phyloP scores from a whole-genome alignment of 2,888 invertebrate species.

The Branchipolynoe longqiensis region DNA sequence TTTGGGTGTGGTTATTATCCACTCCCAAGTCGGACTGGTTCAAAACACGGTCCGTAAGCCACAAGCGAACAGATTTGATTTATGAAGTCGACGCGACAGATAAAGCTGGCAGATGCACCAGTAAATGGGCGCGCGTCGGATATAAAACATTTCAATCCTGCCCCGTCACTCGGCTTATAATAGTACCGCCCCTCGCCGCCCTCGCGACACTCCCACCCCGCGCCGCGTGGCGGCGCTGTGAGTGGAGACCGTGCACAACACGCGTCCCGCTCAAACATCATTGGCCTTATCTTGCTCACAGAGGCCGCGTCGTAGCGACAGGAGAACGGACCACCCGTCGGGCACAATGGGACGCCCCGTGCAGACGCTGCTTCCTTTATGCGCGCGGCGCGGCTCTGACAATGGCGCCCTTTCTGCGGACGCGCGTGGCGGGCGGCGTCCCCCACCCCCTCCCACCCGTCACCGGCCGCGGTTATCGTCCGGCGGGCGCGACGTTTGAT shows the following conservation, averaged over 20 bases:
- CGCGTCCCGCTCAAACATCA: constrained; percentile 53
- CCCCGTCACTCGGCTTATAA: constrained; percentile 19
- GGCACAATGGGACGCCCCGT: constrained; percentile 46
- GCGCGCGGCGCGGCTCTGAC: background rate
- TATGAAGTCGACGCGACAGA: constrained; percentile 37
- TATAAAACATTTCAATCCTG: constrained; percentile 53
- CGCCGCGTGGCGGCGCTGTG: constrained; percentile 23
- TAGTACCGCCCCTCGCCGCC: background rate
- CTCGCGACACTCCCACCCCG: too few relatives aligned
- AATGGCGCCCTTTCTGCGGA: background rate
- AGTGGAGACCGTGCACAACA: constrained; percentile 17
- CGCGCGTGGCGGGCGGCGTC: background rate
- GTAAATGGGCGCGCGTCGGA: background rate
- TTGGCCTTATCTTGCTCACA: constrained; percentile 55
- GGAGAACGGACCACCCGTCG: constrained; percentile 54
- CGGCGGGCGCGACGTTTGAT: constrained; percentile 26
- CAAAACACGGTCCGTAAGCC: background rate
- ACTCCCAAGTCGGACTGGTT: constrained; percentile 7
- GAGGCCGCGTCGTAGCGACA: constrained; percentile 44
- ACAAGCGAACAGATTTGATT: constrained; percentile 11
- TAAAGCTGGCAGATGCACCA: constrained; percentile 42
- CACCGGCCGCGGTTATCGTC: constrained; percentile 26
- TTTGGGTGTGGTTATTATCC: background rate
- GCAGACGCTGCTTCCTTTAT: constrained; percentile 49
- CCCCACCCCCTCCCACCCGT: background rate